phyloP scores from a whole-genome alignment of 2,797 vertebrate species.

The Anguilla anguilla region DNA sequence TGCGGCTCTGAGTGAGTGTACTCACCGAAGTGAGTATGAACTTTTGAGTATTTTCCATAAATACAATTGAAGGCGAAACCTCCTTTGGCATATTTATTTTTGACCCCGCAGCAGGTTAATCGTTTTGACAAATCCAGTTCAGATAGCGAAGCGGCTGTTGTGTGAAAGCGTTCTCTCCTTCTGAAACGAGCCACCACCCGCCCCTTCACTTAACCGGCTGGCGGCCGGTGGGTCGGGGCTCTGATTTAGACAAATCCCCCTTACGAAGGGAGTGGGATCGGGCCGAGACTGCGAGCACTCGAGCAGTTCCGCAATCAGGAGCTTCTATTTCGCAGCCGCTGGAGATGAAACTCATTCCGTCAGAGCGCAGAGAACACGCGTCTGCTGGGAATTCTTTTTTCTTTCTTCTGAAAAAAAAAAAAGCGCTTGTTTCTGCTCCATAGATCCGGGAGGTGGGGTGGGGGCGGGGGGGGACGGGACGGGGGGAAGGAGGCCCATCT shows the following conservation, averaged over 20 bases:
- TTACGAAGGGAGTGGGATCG: not conserved
- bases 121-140: not conserved
- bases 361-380: not conserved
- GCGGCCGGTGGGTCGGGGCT: not conserved
- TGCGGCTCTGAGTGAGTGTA: not conserved
- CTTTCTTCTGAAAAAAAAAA: not conserved
- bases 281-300: slow-evolving; percentile 4
- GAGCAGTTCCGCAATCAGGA: not conserved
- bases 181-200: not conserved
- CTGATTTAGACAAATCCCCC: not conserved
- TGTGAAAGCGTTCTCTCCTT: not conserved
- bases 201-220: not conserved
- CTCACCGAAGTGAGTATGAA: too few relatives aligned
- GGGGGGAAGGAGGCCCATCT: not conserved
- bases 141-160: not conserved
- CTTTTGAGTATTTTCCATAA: not conserved
- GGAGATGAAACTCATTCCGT: not conserved
- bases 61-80: not conserved
- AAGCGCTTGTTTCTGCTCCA: not conserved
- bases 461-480: too few relatives aligned
- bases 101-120: not conserved
- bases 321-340: slow-evolving; percentile 3
- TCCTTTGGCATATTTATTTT: not conserved
- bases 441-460: not conserved
- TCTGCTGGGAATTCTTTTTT: not conserved